Evolutionary conservation across 30 jellyfish, hydroid and myxozoan genomes (phyloP).

Genomic region (Aurelia sp.): DNA sequence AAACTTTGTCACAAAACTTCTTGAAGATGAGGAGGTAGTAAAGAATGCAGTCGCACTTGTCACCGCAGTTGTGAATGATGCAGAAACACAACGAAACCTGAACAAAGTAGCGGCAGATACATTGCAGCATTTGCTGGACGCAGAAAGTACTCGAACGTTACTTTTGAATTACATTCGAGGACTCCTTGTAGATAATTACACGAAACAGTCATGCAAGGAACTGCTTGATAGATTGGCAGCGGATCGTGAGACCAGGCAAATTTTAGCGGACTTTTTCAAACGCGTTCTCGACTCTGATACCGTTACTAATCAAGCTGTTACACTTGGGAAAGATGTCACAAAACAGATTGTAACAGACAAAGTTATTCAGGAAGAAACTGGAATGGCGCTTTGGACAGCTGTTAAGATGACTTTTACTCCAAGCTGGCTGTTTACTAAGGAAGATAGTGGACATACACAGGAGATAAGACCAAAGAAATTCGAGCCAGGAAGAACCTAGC

Average conservation of each 20-base stretch:
- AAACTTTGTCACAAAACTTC: slow-evolving; percentile 50
- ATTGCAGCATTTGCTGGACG: slow-evolving; percentile 21
- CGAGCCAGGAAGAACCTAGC: neutral
- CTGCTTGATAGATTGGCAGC: slow-evolving; percentile 56
- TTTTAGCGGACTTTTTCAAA: slow-evolving; percentile 67
- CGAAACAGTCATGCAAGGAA: slow-evolving; percentile 63
- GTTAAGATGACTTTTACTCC: slow-evolving; percentile 69
- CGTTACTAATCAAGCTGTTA: slow-evolving; percentile 81
- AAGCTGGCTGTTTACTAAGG: slow-evolving; percentile 56
- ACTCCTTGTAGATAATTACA: slow-evolving; percentile 51
- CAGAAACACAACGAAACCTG: slow-evolving; percentile 34
- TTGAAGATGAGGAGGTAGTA: slow-evolving; percentile 46
- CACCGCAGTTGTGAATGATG: slow-evolving; percentile 52
- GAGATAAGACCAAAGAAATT: neutral
- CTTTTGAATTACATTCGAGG: slow-evolving; percentile 49
- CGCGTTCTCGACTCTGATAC: slow-evolving; percentile 71
- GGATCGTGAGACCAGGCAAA: slow-evolving; percentile 44
- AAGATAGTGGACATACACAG: neutral
- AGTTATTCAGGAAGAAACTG: slow-evolving; percentile 80
- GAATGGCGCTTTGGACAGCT: slow-evolving; percentile 82
- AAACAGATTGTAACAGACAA: slow-evolving; percentile 71
- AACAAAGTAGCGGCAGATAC: slow-evolving; percentile 33
- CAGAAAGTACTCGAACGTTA: slow-evolving; percentile 33
- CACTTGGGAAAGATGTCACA: slow-evolving; percentile 79
- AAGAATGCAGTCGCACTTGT: slow-evolving; percentile 22